Evolutionary conservation across 2,113 vertebrate genomes (phyloP).

Genomic region (Pagrus major): DNA sequence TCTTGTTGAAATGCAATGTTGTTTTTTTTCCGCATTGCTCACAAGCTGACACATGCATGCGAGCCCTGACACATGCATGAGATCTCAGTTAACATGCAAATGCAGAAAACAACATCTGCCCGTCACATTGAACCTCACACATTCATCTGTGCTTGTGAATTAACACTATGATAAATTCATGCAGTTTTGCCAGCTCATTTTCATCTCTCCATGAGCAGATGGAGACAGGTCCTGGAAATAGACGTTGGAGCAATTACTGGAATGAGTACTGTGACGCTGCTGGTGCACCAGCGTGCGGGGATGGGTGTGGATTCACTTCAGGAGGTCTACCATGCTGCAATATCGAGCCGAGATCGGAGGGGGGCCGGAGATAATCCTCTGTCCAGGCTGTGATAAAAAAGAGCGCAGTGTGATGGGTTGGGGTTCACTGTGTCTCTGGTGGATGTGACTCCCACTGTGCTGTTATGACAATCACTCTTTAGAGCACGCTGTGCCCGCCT

Average conservation of each 20-base stretch:
- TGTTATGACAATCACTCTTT: neutral
- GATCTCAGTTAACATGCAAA: constrained; percentile 5
- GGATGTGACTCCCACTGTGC: neutral
- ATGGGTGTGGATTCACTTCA: constrained; percentile 12
- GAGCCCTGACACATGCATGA: constrained; percentile 8
- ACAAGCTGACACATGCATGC: neutral
- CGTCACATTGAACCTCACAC: constrained; percentile 25
- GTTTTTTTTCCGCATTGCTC: neutral
- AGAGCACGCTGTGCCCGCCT: neutral
- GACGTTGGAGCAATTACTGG: constrained; percentile 41
- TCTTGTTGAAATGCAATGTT: neutral
- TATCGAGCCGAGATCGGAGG: constrained; percentile 12
- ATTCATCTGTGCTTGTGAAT: constrained; percentile 15
- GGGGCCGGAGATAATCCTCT: constrained; percentile 10
- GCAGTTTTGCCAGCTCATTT: constrained; percentile 10
- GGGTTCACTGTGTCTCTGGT: neutral
- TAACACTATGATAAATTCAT: neutral
- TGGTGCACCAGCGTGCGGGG: constrained; percentile 2
- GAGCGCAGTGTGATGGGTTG: constrained; percentile 12
- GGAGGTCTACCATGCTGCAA: constrained; percentile 19
- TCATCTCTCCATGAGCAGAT: constrained; percentile 35
- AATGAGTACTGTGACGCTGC: neutral
- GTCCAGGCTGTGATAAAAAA: constrained; percentile 21
- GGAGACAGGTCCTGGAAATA: constrained; percentile 28
- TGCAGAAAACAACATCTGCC: constrained; percentile 27